Base-by-base conservation (phyloP, 2,888 invertebrate genomes). In the Desoria tigrina region DNA sequence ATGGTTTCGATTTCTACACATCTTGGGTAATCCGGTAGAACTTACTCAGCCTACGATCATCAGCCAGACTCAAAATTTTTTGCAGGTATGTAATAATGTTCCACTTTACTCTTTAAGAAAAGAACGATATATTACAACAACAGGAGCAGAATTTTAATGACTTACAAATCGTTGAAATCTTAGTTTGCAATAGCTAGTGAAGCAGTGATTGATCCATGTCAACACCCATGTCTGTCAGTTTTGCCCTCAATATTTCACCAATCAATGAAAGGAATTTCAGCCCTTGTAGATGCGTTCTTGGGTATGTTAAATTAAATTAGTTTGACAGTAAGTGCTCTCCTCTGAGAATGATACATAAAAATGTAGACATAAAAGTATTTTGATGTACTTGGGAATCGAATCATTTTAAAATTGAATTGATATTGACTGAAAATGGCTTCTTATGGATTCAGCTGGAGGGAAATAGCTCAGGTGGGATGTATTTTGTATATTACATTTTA, bases 1-100 rank as follows among this genome's bases (percentile, higher is more conserved):
- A 77, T 97, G 97, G 97, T 97, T 94, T 81, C 86, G 97, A 67
- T 89, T 97, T 78, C 83, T 97, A 67, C 93, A 96, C 78, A 92
- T 93, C 42, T 88, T 97, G 69, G 95, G 96, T 32, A 95, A 95
- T 82, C 97, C 97, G 0, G 94, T 93, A 0, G 93, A 94, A 77
- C 83, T 98, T 68, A 92, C 92, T 77, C 87, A 90, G 42, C 93
- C 94, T 0, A 88, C 90, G 76, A 89, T 86, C 69, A 84, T 86
- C 59, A 85, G 86, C 74, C 87, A 88, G 78, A 88, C 88, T 0
- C 88, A 87, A 66, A 87, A 87, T 77, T 89, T 89, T 80, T 80
- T 88, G 27, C 86, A 95, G 83, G 76, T 76, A 49, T 23, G 42
- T 11, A 32, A 11, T n/a, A n/a, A n/a, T n/a, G n/a, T n/a, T n/a